Conservation (phyloP, 2,888 invertebrate genomes). For the Tholera decimalis region DNA sequence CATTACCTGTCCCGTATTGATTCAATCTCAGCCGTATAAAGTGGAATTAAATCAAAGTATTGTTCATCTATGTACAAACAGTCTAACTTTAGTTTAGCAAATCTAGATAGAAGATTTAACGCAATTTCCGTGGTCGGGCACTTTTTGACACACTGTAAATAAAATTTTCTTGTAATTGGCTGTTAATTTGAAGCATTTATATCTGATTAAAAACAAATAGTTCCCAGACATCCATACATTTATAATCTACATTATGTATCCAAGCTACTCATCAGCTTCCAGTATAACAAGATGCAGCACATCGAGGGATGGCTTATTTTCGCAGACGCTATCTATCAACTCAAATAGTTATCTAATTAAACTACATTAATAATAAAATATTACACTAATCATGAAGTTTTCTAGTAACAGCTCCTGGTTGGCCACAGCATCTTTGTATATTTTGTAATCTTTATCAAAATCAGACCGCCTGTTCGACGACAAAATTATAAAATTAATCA, state of each 20-base stretch:
- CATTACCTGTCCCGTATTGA: constrained; percentile 92
- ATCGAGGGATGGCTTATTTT: not conserved
- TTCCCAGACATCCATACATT: not conserved
- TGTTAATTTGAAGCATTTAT: not conserved
- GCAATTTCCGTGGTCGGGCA: constrained; percentile 90
- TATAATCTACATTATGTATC: not conserved
- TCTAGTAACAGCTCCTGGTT: constrained; percentile 94
- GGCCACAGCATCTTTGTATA: constrained; percentile 93
- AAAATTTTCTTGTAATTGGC: not conserved
- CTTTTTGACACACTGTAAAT: constrained; percentile 83
- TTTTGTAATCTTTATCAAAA: constrained; percentile 95
- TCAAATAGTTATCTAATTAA: not conserved
- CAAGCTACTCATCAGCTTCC: not conserved
- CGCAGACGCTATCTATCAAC: not conserved
- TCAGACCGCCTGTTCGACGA: constrained; percentile 83
- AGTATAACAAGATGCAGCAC: not conserved
- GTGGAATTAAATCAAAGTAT: constrained; percentile 93
- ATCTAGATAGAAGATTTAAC: constrained; percentile 90
- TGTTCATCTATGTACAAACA: constrained; percentile 94
- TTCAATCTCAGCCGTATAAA: constrained; percentile 94
- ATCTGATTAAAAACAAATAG: not conserved
- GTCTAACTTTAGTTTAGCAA: constrained; percentile 94
- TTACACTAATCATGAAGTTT: constrained; percentile 93
- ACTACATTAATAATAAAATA: constrained; percentile 30
- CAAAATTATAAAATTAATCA: constrained; percentile 1